These are phyloP conservation scores for Stratiomys singularior DNA, from an alignment of 2,888 invertebrate species.

Conservation along the genomic window DNA sequence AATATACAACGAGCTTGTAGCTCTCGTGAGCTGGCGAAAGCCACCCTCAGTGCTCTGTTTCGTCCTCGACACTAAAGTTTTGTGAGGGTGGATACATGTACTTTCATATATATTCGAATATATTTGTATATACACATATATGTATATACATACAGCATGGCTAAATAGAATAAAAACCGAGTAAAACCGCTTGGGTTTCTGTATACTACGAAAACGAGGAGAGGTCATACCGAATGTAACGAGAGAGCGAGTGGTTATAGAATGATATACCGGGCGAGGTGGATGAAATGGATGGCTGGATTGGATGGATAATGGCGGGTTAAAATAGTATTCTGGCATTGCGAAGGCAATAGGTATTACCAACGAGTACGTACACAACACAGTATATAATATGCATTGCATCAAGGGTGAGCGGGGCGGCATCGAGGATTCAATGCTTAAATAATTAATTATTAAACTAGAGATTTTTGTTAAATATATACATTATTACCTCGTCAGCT, in stretches of 20 bases:
- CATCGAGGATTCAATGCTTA: constrained; percentile 33
- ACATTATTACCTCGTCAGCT: background rate
- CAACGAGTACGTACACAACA: background rate
- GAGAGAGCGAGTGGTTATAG: constrained; percentile 1
- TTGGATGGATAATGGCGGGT: constrained; percentile 38
- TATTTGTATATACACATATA: constrained; percentile 9
- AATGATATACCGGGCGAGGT: constrained; percentile 12
- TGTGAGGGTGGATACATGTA: constrained; percentile 39
- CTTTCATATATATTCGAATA: too few relatives aligned
- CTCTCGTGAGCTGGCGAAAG: background rate
- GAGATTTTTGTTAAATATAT: constrained; percentile 39
- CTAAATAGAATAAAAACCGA: constrained; percentile 41
- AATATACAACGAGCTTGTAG: constrained; percentile 29
- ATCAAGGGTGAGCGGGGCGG: background rate
- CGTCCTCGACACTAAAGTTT: constrained; percentile 17
- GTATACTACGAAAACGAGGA: constrained; percentile 21
- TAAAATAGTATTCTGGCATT: constrained; percentile 36
- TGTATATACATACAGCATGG: background rate
- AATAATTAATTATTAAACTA: constrained; percentile 44
- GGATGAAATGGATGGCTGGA: constrained; percentile 35
- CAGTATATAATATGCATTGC: constrained; percentile 14
- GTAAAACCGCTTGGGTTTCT: constrained; percentile 45
- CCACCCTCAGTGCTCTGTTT: constrained; percentile 23
- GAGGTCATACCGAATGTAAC: constrained; percentile 17
- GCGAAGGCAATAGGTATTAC: constrained; percentile 18